phyloP scores from a whole-genome alignment of 2,113 vertebrate species.

The Corapipo altera region DNA sequence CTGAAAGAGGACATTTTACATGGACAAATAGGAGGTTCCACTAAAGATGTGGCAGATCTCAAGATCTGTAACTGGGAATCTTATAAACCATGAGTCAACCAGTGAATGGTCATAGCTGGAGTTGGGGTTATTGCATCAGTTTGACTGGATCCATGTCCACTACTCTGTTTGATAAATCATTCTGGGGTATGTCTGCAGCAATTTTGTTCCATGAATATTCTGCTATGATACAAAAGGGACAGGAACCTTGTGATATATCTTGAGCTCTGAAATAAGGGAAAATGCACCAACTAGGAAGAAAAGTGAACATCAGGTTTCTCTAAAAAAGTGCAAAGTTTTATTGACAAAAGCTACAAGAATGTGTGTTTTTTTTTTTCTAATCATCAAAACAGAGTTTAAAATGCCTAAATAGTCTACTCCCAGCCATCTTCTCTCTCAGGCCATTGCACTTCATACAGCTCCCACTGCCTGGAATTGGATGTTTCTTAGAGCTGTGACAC shows the following conservation, averaged over 20 bases:
- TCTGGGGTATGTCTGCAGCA: background rate
- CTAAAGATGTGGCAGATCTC: background rate
- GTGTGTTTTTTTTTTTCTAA: background rate
- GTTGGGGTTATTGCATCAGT: background rate
- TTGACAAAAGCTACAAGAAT: background rate
- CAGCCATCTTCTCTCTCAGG: background rate
- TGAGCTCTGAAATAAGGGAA: background rate
- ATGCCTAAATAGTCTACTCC: background rate
- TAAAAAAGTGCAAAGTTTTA: background rate
- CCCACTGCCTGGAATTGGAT: background rate
- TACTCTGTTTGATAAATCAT: background rate
- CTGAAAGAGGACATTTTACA: background rate
- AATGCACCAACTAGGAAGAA: background rate
- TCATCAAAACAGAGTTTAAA: background rate
- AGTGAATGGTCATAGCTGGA: accelerated
- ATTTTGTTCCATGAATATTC: background rate
- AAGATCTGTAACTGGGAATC: background rate
- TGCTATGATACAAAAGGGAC: background rate
- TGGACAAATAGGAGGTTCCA: background rate
- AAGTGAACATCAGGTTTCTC: background rate
- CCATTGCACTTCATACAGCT: background rate
- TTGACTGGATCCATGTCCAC: background rate
- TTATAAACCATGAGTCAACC: background rate
- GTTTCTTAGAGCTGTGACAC: background rate
- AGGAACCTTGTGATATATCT: background rate